Percentiles rank a stretch among this genome's conserved stretches.
phyloP scores from a whole-genome alignment of 1,140 invertebrate species.

The Diachasma alloeum region DNA sequence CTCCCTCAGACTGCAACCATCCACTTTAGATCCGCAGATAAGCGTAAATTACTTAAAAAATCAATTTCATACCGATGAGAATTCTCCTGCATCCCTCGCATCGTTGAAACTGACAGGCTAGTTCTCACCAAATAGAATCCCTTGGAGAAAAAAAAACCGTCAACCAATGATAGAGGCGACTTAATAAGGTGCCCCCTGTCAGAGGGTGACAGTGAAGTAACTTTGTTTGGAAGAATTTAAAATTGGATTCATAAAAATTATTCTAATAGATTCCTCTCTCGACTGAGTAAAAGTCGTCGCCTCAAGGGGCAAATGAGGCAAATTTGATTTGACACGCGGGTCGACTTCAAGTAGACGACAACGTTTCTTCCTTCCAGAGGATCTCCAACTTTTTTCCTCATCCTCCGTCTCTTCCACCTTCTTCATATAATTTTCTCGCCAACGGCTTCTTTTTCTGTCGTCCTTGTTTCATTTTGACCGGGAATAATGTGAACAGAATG shows the following conservation, averaged over 20 bases:
- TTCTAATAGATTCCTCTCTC: conserved; percentile 61
- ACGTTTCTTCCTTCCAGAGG: conserved; percentile 30
- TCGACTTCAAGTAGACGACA: conserved; percentile 35
- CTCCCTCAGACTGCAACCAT: too few relatives aligned
- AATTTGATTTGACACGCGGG: conserved; percentile 64
- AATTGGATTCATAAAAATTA: conserved; percentile 67
- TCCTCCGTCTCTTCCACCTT: neutral
- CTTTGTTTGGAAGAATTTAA: conserved; percentile 55
- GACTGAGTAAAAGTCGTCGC: conserved; percentile 16
- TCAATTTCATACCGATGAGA: too few relatives aligned
- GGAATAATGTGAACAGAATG: neutral
- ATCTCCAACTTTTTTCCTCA: neutral
- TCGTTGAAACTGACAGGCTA: neutral
- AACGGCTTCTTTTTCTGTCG: neutral
- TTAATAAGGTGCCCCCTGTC: conserved; percentile 37
- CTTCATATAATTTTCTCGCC: neutral
- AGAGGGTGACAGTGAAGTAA: conserved; percentile 37
- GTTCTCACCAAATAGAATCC: neutral
- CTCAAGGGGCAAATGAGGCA: conserved; percentile 54
- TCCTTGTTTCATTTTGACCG: neutral
- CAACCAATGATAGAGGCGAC: conserved; percentile 8
- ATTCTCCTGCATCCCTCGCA: too few relatives aligned
- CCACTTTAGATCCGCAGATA: too few relatives aligned
- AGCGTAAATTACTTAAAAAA: too few relatives aligned
- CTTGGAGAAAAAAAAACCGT: neutral